These are phyloP conservation scores for Psilopsiagon aymara DNA, from an alignment of 2,113 vertebrate species.

Conservation along the genomic window DNA sequence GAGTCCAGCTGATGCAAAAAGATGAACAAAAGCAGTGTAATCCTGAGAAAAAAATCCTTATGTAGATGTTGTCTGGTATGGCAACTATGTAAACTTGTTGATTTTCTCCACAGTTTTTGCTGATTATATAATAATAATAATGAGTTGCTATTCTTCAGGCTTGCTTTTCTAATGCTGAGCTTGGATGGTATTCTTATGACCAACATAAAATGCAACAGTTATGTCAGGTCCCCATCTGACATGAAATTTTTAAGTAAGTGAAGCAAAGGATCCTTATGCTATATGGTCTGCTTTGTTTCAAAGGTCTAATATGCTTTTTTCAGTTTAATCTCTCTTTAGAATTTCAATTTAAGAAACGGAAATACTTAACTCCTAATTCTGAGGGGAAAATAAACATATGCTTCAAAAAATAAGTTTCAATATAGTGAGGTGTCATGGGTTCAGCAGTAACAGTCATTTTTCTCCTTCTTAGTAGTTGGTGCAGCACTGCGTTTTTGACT, in stretches of 20 bases:
- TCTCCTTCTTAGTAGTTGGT: no score
- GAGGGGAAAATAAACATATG: background rate
- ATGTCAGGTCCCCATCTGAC: background rate
- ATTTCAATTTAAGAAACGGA: background rate
- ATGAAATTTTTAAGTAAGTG: background rate
- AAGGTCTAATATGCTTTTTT: background rate
- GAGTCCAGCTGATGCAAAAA: background rate
- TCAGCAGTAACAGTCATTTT: no score
- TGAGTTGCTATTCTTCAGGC: background rate
- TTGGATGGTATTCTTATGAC: background rate
- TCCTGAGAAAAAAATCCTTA: background rate
- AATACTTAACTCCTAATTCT: background rate
- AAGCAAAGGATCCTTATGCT: background rate
- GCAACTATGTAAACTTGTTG: background rate
- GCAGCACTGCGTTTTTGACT: no score
- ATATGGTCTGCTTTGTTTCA: background rate
- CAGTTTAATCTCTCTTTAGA: background rate
- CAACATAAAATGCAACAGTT: background rate
- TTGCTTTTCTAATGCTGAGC: background rate
- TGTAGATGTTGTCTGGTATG: background rate
- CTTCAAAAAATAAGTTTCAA: background rate
- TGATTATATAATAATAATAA: background rate
- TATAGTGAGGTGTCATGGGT: no score
- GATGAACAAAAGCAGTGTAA: background rate
- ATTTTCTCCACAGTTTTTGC: background rate